phyloP scores from a whole-genome alignment of 2,797 vertebrate species.

The Morelia viridis region DNA sequence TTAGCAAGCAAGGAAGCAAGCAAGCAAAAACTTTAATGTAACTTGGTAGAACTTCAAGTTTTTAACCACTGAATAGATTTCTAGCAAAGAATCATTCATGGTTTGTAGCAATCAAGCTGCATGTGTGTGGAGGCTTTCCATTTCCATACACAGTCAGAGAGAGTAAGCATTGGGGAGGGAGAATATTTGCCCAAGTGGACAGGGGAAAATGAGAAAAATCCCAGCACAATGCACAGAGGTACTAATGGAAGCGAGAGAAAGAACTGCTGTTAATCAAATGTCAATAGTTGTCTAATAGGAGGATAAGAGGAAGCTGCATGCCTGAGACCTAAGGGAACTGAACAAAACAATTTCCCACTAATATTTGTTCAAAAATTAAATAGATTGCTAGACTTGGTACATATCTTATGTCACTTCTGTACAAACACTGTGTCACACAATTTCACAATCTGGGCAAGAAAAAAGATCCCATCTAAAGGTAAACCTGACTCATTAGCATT shows the following conservation, averaged over 20 bases:
- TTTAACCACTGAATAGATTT: constrained; percentile 44
- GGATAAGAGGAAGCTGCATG: constrained; percentile 51
- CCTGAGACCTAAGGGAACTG: constrained; percentile 54
- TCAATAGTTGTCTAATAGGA: constrained; percentile 58
- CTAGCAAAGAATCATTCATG: constrained; percentile 10
- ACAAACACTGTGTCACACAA: constrained; percentile 30
- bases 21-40: neutral
- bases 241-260: constrained; percentile 48
- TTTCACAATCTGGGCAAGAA: constrained; percentile 16
- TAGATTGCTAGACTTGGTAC: constrained; percentile 31
- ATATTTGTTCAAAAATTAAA: constrained; percentile 59
- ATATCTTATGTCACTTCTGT: constrained; percentile 9
- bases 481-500: neutral
- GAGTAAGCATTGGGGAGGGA: constrained; percentile 42
- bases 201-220: constrained; percentile 66
- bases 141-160: constrained; percentile 38
- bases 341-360: constrained; percentile 52
- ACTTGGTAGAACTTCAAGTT: neutral
- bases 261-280: constrained; percentile 63
- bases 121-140: constrained; percentile 45
- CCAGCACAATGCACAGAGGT: constrained; percentile 50
- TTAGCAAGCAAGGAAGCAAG: constrained; percentile 15
- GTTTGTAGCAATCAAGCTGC: constrained; percentile 53
- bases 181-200: constrained; percentile 61
- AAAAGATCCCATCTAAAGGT: constrained; percentile 21